Evolutionary conservation across 2,113 vertebrate species (phyloP).

Genomic region (Oxygymnocypris stewartii): DNA sequence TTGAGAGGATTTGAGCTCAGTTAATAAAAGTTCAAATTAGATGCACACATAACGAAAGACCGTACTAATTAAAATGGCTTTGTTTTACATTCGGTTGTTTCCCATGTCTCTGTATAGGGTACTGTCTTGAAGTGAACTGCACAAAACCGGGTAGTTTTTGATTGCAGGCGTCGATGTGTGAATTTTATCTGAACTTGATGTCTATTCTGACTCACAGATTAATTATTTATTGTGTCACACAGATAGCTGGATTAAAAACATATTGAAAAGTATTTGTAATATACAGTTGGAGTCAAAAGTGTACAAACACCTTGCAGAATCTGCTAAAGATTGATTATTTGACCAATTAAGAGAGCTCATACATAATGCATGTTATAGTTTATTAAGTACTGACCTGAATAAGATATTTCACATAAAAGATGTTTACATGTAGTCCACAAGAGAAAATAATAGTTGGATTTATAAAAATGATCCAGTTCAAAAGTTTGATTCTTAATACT

Average conservation of each 20-base stretch:
- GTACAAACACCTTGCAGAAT: no score
- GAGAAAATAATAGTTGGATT: no score
- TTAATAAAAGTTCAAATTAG: constrained; percentile 5
- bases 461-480: no score
- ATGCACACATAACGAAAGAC: not conserved
- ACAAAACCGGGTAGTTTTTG: not conserved
- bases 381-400: no score
- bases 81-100: no score
- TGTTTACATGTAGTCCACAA: no score
- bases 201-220: not conserved
- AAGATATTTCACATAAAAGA: no score
- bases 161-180: not conserved
- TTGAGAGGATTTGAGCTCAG: constrained; percentile 27
- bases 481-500: no score
- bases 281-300: no score
- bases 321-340: no score
- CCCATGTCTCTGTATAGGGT: not conserved
- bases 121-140: not conserved
- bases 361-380: no score
- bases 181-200: not conserved
- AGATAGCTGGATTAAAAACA: not conserved
- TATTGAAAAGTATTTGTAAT: not conserved
- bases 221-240: not conserved
- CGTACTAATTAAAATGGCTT: not conserved
- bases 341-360: no score